Evolutionary conservation across 2,888 invertebrate genomes (phyloP), one percentile per base, ranked within the genome.

Genomic region (Epinotia brunnichana): DNA sequence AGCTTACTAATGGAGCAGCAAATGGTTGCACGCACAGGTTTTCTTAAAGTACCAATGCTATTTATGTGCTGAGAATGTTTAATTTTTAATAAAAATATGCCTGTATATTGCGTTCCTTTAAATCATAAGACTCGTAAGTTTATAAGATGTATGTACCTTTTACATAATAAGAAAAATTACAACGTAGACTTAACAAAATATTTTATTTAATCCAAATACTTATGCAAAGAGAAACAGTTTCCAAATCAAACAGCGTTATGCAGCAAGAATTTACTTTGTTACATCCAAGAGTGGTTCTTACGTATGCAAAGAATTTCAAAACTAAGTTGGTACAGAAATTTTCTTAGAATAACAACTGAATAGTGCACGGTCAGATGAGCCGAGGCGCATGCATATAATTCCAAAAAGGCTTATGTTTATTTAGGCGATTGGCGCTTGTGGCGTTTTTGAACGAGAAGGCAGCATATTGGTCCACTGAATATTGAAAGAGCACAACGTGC

Each of bases 201-300:
- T 29, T 61, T 56, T 44, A 17, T 54, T 59, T 24, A 19, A 41
- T 57, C 57, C 59, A 44, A 72, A 72, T 56, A 71, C 61, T 29
- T 54, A 13, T 41, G 53, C 66, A 61, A 67, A 67, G 59, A 69
- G 63, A 56, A 51, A n/a, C 41, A 48, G 61, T 56, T 56, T 29
- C 44, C 29, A 67, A 68, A 72, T 72, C 67, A 68, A 72, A 72
- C 66, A 57, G 67, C 21, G 61, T 67, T 68, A 57, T 68, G 61
- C 61, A 56, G 61, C 61, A 59, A 61, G 67, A 68, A 68, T 72
- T 67, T 61, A 72, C 72, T 72, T 72, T 72, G 72, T 72, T 72
- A 61, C 60, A 35, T 44, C 54, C 71, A 54, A 60, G 48, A 69
- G 67, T 61, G 61, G 61, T 62, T 61, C 56, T 72, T 72, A 68